phyloP scores from a whole-genome alignment of 2,113 vertebrate species.

The Coracopsis vasa region DNA sequence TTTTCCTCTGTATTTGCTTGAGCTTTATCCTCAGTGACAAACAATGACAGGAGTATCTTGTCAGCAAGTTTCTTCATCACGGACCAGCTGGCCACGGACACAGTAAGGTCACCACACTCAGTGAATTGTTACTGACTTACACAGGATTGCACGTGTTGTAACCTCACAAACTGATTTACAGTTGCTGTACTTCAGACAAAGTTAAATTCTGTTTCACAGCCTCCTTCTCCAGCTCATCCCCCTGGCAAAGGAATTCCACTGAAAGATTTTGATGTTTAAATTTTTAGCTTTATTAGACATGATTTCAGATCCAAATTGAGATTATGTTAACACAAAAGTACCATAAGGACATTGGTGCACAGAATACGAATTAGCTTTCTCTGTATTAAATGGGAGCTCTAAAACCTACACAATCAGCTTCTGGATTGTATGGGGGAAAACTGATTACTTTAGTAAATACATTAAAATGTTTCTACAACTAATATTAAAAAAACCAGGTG shows the following conservation, averaged over 20 bases:
- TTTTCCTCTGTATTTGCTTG: not conserved
- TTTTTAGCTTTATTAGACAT: not conserved
- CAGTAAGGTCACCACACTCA: not conserved
- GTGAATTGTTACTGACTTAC: fast-evolving
- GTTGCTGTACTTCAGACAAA: not conserved
- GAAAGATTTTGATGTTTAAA: not conserved
- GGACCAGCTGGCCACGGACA: not conserved
- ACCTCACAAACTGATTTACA: not conserved
- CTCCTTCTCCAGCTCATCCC: not conserved
- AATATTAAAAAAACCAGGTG: not conserved
- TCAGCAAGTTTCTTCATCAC: not conserved
- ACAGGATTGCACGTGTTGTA: not conserved
- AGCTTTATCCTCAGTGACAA: not conserved
- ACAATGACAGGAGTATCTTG: not conserved
- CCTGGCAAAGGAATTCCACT: not conserved
- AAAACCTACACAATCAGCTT: not conserved
- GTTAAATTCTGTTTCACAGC: not conserved
- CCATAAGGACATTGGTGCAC: not conserved
- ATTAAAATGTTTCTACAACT: not conserved
- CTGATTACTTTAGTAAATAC: not conserved
- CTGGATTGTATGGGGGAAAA: not conserved
- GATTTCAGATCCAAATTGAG: constrained; percentile 18
- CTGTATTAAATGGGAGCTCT: not conserved
- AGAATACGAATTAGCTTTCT: not conserved
- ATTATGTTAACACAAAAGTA: not conserved